Conservation (phyloP, 2,113 vertebrate genomes). For the Syngnathus typhle region DNA sequence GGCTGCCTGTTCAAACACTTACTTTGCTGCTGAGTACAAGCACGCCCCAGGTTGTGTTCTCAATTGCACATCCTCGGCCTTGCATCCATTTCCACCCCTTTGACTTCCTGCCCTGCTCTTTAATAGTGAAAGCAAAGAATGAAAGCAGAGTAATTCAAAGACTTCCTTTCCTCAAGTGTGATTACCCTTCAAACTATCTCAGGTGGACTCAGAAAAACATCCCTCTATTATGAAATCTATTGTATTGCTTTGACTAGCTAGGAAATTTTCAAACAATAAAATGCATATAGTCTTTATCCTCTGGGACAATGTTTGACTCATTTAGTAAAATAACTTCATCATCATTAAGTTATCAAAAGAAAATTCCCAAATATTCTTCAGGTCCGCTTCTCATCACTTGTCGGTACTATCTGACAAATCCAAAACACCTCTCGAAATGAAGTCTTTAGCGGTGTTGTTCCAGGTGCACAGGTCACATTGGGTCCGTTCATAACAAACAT, state of each 20-base stretch:
- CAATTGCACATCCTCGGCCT: constrained; percentile 58
- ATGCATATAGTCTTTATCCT: no score
- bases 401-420: neutral
- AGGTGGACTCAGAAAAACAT: constrained; percentile 20
- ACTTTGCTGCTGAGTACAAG: neutral
- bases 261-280: no score
- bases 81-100: constrained; percentile 54
- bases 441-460: constrained; percentile 44
- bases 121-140: constrained; percentile 34
- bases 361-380: no score
- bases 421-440: neutral
- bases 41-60: constrained; percentile 24
- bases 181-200: constrained; percentile 34
- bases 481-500: constrained; percentile 56
- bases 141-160: constrained; percentile 36
- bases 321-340: no score
- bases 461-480: constrained; percentile 64
- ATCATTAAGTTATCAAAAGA: no score
- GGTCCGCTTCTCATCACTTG: no score
- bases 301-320: no score
- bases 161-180: constrained; percentile 25
- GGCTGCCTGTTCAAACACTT: neutral
- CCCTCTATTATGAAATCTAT: neutral
- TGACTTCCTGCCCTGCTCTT: constrained; percentile 42
- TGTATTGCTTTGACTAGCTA: no score